Percentiles rank a stretch among this genome's conserved stretches.
Evolutionary conservation across 2,888 invertebrate species (phyloP).

Genomic region (Ectobius pallidus): DNA sequence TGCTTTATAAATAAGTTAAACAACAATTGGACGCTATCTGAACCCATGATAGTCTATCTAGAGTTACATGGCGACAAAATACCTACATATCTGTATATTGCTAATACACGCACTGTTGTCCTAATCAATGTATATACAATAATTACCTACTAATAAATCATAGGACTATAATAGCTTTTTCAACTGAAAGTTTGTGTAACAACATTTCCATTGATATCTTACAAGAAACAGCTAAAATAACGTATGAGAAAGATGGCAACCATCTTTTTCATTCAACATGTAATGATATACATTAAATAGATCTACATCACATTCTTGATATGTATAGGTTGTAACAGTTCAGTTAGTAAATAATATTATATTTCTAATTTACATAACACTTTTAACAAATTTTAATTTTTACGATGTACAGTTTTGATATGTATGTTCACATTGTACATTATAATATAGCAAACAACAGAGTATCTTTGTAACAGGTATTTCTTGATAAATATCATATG

Average conservation of each 20-base stretch:
- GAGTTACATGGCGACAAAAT: constrained; percentile 27
- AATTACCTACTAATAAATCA: constrained; percentile 31
- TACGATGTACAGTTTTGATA: not conserved
- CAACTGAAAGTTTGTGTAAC: constrained; percentile 28
- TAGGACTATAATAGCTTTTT: constrained; percentile 31
- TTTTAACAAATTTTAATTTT: not conserved
- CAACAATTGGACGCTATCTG: constrained; percentile 1
- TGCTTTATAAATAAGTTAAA: not conserved
- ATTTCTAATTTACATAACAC: not conserved
- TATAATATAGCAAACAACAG: no score
- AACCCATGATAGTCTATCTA: constrained; percentile 19
- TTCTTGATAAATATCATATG: no score
- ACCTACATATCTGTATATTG: constrained; percentile 52
- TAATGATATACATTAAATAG: not conserved
- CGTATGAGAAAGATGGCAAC: not conserved
- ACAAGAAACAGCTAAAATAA: not conserved
- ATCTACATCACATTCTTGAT: not conserved
- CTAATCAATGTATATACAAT: constrained; percentile 43
- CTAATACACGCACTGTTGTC: constrained; percentile 57
- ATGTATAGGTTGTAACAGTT: not conserved
- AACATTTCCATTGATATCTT: constrained; percentile 8
- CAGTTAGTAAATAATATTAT: not conserved
- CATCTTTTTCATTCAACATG: not conserved
- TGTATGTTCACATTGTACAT: no score
- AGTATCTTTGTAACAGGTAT: no score